These are phyloP conservation scores for Trididemnum nubilum DNA, from an alignment of 23 tunicate species.

Conservation along the genomic window DNA sequence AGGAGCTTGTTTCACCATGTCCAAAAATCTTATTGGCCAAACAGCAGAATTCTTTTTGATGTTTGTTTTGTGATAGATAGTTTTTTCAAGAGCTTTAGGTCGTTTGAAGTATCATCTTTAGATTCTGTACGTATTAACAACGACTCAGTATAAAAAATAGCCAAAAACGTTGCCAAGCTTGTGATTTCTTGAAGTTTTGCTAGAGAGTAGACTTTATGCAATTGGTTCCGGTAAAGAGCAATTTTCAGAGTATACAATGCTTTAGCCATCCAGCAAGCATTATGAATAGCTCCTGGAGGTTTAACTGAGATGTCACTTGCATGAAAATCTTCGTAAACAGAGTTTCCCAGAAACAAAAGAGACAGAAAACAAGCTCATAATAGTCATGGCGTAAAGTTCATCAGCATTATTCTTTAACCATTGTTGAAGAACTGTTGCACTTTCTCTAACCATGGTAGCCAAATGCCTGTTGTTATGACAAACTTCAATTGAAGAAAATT, in stretches of 20 bases:
- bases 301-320: neutral
- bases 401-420: neutral
- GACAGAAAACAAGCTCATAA: neutral
- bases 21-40: neutral
- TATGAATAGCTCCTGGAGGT: neutral
- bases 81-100: neutral
- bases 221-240: neutral
- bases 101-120: neutral
- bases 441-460: neutral
- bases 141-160: neutral
- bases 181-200: neutral
- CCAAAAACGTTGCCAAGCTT: neutral
- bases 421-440: neutral
- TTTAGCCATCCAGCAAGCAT: neutral
- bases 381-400: neutral
- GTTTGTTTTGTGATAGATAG: neutral
- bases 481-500: neutral
- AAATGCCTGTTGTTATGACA: neutral
- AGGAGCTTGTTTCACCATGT: neutral
- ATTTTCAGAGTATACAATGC: neutral
- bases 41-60: neutral
- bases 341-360: neutral
- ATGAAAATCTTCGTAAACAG: neutral
- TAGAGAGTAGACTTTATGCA: neutral
- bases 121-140: neutral